Base-by-base conservation (phyloP, 1,140 invertebrate genomes). In the Neuroterus valhalla region DNA sequence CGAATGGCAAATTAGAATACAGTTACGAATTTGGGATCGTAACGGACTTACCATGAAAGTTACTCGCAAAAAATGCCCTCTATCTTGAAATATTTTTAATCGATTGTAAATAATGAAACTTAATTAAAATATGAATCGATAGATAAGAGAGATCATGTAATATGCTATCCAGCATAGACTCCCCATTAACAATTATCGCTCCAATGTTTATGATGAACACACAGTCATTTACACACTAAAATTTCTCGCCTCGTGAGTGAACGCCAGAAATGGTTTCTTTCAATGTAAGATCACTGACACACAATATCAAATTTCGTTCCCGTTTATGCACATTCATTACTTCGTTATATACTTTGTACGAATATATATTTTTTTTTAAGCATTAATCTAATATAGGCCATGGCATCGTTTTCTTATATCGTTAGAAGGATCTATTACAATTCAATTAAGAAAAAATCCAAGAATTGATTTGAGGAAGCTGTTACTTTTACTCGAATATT, bases 331-430 rank as follows among this genome's bases (percentile, higher is more conserved):
- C 52, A 50, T 42, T 44, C 55, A 62, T 70, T 66, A 70, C 23
- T 55, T 70, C 46, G 62, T 78, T 79, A 66, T 55, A 74, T 66
- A 77, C 71, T 50, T 74, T 43, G 71, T 78, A 72, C 69, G 72
- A 66, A 73, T 68, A 69, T 70, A 68, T 66, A 68, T 81, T 69
- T 78, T 74, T 78, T 69, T n/a, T 74, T 66, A 76, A 75, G 76
- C 84, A 84, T 82, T 78, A 84, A 78, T 79, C 79, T 85, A 86
- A 79, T 81, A 26, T 85, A 86, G 84, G 85, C 85, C 84, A 85
- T 83, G 80, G 72, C 70, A 79, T 85, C 80, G 78, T 84, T 81
- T 52, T 52, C 73, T 80, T 79, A 77, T 38, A 77, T 66, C 42
- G 52, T 69, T 62, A 62, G 55, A 62, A 23, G 55, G 55, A 62